Conservation (phyloP, 1,140 invertebrate species). For the Drosophila paulistorum region DNA sequence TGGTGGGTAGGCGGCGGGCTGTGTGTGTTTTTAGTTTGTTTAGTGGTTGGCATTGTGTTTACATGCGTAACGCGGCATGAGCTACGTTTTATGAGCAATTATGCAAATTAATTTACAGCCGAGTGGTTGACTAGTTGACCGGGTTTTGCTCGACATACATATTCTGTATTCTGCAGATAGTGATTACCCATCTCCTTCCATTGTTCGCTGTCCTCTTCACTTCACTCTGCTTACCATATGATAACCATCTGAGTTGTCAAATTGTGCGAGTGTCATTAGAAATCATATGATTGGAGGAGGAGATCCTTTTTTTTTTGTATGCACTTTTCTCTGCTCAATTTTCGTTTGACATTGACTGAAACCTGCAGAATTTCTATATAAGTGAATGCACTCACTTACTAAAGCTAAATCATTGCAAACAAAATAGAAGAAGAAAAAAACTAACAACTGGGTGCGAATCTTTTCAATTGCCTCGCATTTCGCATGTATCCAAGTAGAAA, state of each 20-base stretch:
- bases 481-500: slow-evolving; percentile 57
- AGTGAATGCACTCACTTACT: slow-evolving; percentile 22
- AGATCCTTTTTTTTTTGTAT: too few relatives aligned
- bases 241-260: too few relatives aligned
- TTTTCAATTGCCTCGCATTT: slow-evolving; percentile 74
- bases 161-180: slow-evolving; percentile 1
- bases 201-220: neutral
- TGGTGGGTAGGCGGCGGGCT: slow-evolving; percentile 16
- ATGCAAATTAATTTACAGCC: slow-evolving; percentile 77
- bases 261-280: too few relatives aligned
- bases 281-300: too few relatives aligned
- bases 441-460: slow-evolving; percentile 57
- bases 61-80: slow-evolving; percentile 68
- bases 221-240: too few relatives aligned
- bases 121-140: slow-evolving; percentile 44
- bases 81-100: slow-evolving; percentile 74
- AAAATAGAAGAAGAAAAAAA: slow-evolving; percentile 19
- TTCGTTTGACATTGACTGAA: slow-evolving; percentile 54
- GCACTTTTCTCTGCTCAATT: neutral
- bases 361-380: neutral
- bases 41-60: slow-evolving; percentile 37
- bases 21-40: slow-evolving; percentile 33
- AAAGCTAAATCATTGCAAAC: slow-evolving; percentile 34
- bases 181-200: neutral
- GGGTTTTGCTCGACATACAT: slow-evolving; percentile 50